phyloP scores from a whole-genome alignment of 1,140 invertebrate species.

The Hycleus phaleratus region DNA sequence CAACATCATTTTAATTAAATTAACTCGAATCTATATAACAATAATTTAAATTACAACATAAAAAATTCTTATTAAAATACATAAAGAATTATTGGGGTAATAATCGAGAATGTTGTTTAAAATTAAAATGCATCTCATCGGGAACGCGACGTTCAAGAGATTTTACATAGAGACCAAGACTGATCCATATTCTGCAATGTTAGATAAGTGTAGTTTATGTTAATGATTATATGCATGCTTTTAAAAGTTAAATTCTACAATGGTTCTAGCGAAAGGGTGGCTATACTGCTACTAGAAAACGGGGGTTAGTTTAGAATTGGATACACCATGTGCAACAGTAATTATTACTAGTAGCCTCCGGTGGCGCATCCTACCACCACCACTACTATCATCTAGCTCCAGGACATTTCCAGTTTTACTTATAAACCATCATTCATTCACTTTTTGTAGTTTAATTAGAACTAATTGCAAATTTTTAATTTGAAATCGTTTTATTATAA shows the following conservation, averaged over 20 bases:
- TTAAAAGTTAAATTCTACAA: slow-evolving; percentile 33
- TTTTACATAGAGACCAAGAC: slow-evolving; percentile 28
- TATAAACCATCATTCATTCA: not conserved
- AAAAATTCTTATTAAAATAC: no score
- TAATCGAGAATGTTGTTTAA: no score
- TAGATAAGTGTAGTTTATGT: slow-evolving; percentile 37
- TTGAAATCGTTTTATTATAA: no score
- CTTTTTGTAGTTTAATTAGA: no score
- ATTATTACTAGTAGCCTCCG: slow-evolving; percentile 38
- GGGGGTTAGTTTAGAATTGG: slow-evolving; percentile 32
- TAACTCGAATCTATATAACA: no score
- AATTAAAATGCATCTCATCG: no score
- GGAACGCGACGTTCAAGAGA: not conserved
- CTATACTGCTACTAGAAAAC: not conserved
- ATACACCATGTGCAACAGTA: slow-evolving; percentile 35
- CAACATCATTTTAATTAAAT: no score
- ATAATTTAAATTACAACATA: no score
- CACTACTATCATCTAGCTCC: slow-evolving; percentile 24
- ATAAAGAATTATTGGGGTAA: no score
- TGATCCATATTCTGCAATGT: slow-evolving; percentile 31
- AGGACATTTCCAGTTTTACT: slow-evolving; percentile 8
- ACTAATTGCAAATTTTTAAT: no score
- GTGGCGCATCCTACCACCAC: slow-evolving; percentile 31
- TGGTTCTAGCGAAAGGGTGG: slow-evolving; percentile 3
- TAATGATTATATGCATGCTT: slow-evolving; percentile 40